Percentiles rank a stretch among this genome's conserved stretches.
These are phyloP conservation scores for Sigmodon hispidus DNA, from an alignment of 2,113 vertebrate genomes.

Conservation along the genomic window DNA sequence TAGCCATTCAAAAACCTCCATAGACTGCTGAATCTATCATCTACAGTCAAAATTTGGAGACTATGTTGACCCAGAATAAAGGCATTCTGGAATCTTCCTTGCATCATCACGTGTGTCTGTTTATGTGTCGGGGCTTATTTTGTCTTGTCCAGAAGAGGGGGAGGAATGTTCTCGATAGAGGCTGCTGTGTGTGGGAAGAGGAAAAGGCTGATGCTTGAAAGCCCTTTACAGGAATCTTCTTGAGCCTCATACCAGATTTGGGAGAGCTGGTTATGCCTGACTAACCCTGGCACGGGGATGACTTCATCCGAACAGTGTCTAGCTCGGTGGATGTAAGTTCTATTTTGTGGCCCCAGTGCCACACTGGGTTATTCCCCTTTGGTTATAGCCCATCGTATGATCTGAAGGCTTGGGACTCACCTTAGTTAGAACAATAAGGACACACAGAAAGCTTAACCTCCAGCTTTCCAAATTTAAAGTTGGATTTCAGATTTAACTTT, in stretches of 20 bases:
- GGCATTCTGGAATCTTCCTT: constrained; percentile 1
- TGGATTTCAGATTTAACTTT: not conserved
- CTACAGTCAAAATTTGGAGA: not conserved
- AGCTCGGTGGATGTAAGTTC: not conserved
- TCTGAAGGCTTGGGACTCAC: not conserved
- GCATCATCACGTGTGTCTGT: not conserved
- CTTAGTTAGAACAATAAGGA: not conserved
- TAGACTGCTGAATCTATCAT: not conserved
- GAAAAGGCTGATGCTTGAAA: not conserved
- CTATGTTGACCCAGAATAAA: constrained; percentile 29
- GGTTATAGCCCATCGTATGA: not conserved
- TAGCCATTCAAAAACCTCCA: not conserved
- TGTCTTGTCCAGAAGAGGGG: not conserved
- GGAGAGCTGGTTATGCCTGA: constrained; percentile 49
- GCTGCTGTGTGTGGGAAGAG: constrained; percentile 35
- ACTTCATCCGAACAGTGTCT: not conserved
- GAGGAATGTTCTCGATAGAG: not conserved
- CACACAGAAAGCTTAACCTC: not conserved
- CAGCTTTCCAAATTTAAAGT: not conserved
- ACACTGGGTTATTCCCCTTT: not conserved
- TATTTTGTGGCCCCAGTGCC: not conserved
- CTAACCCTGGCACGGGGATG: not conserved
- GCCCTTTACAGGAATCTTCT: constrained; percentile 8
- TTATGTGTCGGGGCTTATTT: not conserved
- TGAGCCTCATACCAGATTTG: constrained; percentile 41